Evolutionary conservation across 2,888 invertebrate genomes (phyloP).

Genomic region (Neria commutata): DNA sequence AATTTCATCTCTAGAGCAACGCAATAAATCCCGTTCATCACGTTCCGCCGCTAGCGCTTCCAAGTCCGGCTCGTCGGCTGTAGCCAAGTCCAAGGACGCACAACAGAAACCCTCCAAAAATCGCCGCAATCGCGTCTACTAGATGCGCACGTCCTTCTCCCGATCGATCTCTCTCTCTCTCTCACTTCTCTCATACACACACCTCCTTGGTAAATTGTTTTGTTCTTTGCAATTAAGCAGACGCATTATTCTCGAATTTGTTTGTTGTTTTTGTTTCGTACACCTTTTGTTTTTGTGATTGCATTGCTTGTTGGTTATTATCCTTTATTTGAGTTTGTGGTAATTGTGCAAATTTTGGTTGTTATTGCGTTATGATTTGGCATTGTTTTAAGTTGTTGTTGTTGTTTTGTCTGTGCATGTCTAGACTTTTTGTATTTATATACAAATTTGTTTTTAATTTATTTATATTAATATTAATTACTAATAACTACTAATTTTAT

Average conservation of each 20-base stretch:
- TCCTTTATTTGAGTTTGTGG: conserved; percentile 1
- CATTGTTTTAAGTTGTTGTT: conserved; percentile 34
- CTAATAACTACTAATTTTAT: too few relatives aligned
- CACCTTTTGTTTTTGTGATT: conserved; percentile 21
- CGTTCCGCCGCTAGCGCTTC: conserved; percentile 44
- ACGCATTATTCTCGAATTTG: neutral
- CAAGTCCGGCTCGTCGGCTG: conserved; percentile 37
- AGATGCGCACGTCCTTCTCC: conserved; percentile 3
- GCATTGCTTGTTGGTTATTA: neutral
- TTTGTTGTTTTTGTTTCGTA: conserved; percentile 7
- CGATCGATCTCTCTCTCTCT: neutral
- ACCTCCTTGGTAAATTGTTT: conserved; percentile 4
- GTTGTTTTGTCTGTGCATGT: conserved; percentile 52
- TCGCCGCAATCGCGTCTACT: conserved; percentile 56
- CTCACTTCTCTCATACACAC: conserved; percentile 6
- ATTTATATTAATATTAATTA: neutral
- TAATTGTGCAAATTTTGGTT: neutral
- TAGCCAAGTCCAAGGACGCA: conserved; percentile 47
- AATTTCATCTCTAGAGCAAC: conserved; percentile 54
- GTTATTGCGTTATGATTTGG: conserved; percentile 1
- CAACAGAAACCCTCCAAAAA: conserved; percentile 37
- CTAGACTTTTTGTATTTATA: conserved; percentile 15
- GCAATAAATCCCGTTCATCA: conserved; percentile 57
- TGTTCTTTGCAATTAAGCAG: too few relatives aligned
- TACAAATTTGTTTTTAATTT: neutral